A percentile compares a stretch with the other conserved stretches of the same genome.
Conservation (phyloP, 2,113 vertebrate species). For the Chlamydotis undulata region DNA sequence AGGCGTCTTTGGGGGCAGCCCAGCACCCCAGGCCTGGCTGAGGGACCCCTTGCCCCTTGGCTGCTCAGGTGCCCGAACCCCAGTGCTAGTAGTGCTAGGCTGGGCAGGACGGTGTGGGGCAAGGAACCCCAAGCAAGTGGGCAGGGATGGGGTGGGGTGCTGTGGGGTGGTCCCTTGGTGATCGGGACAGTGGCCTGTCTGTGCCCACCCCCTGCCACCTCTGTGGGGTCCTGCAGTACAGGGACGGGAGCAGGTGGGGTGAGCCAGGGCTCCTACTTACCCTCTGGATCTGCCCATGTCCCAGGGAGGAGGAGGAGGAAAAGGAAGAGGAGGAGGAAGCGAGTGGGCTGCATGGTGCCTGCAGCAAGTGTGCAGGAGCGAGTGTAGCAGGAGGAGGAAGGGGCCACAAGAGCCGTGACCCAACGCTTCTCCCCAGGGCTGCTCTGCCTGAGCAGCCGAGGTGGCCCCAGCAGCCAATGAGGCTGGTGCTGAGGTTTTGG, state of each 20-base stretch:
- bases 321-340: not conserved
- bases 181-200: not conserved
- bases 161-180: not conserved
- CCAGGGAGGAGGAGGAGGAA: not conserved
- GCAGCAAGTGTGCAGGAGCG: not conserved
- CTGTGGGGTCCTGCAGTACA: not conserved
- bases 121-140: not conserved
- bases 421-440: not conserved
- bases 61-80: not conserved
- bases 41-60: not conserved
- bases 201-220: not conserved
- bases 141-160: not conserved
- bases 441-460: not conserved
- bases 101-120: not conserved
- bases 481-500: not conserved
- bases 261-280: not conserved
- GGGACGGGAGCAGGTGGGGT: not conserved
- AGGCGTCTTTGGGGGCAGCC: not conserved
- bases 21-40: not conserved
- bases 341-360: not conserved
- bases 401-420: accelerated
- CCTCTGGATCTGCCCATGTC: not conserved
- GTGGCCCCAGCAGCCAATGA: not conserved
- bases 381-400: not conserved
- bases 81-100: not conserved